Base-by-base conservation (phyloP, 2,888 invertebrate species). In the Plebejus anna region DNA sequence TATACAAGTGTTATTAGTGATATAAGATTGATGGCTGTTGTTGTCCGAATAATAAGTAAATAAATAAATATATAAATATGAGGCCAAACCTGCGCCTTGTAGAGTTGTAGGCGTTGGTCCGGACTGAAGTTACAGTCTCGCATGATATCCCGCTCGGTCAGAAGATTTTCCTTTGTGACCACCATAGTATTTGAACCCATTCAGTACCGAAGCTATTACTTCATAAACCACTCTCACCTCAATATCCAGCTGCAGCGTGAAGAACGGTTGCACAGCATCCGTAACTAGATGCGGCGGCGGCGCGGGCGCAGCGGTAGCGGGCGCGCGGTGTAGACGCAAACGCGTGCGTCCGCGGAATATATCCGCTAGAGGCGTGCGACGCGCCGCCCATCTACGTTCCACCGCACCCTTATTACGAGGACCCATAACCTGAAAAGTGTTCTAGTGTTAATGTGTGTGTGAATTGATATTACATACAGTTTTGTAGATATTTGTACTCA, bases 261-360 rank as follows among this genome's bases (percentile, higher is more conserved):
- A 98, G 94, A 99, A 99, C 0, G 99, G 99, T 89, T 99, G 98
- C 80, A 99, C 97, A 81, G 97, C 98, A 86, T 98, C 98, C 0
- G 98, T 98, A 81, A 97, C 66, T 4, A 66, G 96, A 85, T 96
- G 96, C 38, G 91, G 89, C 59, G 81, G 82, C 16, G 96, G 95
- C 9, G 96, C 94, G 78, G 81, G 66, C 36, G 66, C 36, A 13
- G 97, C 98, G 86, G 98, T 98, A 0, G 98, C 98, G 81, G 96
- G 95, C 11, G 96, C 94, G 78, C 97, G 95, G 81, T 96, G 96
- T 79, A 99, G 95, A 13, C 97, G 96, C 70, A 98, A 97, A 78
- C 98, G 96, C 80, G 98, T 95, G 85, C 98, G 97, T 72, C 99
- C 99, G 81, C 98, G 96, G 94, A 99, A 99, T 80, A 99, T 98